Base-by-base conservation (phyloP, 1,140 invertebrate genomes). In the Drosophila tristis region DNA sequence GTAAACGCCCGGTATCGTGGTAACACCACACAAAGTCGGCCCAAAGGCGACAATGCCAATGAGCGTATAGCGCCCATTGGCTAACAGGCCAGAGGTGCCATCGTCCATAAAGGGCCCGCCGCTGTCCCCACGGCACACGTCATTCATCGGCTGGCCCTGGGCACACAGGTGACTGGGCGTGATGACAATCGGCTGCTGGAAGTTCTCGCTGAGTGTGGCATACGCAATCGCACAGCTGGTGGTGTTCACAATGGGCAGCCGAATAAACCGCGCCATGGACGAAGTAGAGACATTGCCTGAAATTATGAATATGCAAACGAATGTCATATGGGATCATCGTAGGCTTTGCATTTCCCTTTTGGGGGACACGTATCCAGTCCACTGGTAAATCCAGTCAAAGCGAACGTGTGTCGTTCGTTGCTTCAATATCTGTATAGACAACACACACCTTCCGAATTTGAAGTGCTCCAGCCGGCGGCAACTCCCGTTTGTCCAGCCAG, bases 21-120 rank as follows among this genome's bases (percentile, higher is more conserved):
- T 78, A 5, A 91, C 67, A 0, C 91, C 91, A 54, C 95, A 96
- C 0, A 92, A 80, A 39, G 93, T 93, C 1, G 94, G 93, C 0
- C 96, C 96, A 78, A 94, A 96, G 2, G 95, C 96, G 0, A 96
- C 95, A 16, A 96, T 91, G 1, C 95, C 96, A 1, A 95, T 91
- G 23, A 96, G 90, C 26, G 82, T 94, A 94, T 71, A 49, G 2
- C 81, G 78, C 2, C 80, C 89, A 39, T 90, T 76, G 4, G 75
- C 92, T 1, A 89, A 61, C 0, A 87, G 0, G 8, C 85, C 85
- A 2, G 92, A 87, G 25, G 79, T 64, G 26, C 92, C 90, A 11
- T 93, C 91, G 63, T 93, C 93, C 93, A 95, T 94, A 1, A 96
- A 91, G 0, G 95, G 95, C 3, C 95, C 95, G 0, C 95, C 95